These are phyloP conservation scores for Porites rus DNA, from an alignment of 92 coral and sea anemone species.

Conservation along the genomic window DNA sequence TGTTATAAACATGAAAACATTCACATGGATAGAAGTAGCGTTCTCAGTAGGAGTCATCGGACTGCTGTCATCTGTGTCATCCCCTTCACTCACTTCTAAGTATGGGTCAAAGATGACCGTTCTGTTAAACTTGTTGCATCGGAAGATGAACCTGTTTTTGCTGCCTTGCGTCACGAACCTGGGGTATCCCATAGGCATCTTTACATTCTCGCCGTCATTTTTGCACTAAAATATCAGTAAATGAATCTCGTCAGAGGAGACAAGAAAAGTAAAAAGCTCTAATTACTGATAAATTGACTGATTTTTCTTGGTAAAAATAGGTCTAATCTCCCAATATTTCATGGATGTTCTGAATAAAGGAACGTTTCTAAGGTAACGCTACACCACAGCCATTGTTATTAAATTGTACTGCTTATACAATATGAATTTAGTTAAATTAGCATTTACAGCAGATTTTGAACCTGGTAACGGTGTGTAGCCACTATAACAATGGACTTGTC, in stretches of 20 bases:
- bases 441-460: too few species aligned
- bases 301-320: too few species aligned
- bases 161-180: neutral
- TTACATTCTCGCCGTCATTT: neutral
- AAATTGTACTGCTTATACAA: too few species aligned
- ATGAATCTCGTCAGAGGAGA: neutral
- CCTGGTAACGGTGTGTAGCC: too few species aligned
- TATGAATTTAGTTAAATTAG: too few species aligned
- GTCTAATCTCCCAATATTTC: too few species aligned
- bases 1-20: neutral
- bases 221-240: neutral
- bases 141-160: neutral
- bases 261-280: too few species aligned
- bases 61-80: neutral
- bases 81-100: neutral
- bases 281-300: too few species aligned
- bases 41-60: neutral
- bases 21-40: neutral
- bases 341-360: too few species aligned
- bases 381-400: too few species aligned
- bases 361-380: too few species aligned
- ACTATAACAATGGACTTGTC: too few species aligned
- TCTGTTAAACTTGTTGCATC: neutral
- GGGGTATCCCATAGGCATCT: neutral
- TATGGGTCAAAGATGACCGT: neutral